Percentiles rank a stretch among this genome's conserved stretches.
phyloP scores from a whole-genome alignment of 2,797 vertebrate genomes.

The Mormyrus proboscirostris region DNA sequence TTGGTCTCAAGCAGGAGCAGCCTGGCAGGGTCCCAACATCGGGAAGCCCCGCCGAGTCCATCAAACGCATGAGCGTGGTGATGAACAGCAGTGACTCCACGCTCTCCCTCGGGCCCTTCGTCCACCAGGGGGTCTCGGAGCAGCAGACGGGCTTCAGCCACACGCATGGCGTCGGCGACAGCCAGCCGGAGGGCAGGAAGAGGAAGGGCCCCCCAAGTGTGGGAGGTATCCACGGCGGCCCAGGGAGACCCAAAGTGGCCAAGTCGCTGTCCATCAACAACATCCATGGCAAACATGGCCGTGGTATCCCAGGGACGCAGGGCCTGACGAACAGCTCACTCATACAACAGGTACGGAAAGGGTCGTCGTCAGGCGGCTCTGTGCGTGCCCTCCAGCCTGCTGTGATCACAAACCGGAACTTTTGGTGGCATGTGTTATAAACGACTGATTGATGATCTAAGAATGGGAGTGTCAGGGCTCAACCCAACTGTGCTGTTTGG shows the following conservation, averaged over 20 bases:
- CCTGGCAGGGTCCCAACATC: slow-evolving; percentile 73
- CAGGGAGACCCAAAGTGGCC: slow-evolving; percentile 81
- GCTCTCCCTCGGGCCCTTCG: slow-evolving; percentile 90
- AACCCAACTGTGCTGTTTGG: background rate
- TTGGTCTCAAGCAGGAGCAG: slow-evolving; percentile 80
- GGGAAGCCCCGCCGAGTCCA: slow-evolving; percentile 86
- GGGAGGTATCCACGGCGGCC: slow-evolving; percentile 52
- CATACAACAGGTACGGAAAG: slow-evolving; percentile 82
- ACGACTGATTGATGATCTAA: background rate
- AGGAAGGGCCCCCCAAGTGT: slow-evolving; percentile 83
- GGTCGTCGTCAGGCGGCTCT: background rate
- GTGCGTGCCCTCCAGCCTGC: background rate
- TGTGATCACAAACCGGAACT: background rate
- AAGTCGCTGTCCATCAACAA: slow-evolving; percentile 89
- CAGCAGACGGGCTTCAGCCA: slow-evolving; percentile 68
- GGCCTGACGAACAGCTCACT: slow-evolving; percentile 87
- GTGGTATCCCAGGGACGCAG: slow-evolving; percentile 77
- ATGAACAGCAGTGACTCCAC: slow-evolving; percentile 97
- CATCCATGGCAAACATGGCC: slow-evolving; percentile 85
- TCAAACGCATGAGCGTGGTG: slow-evolving; percentile 97
- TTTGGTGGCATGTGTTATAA: background rate
- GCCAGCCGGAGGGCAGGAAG: slow-evolving; percentile 85
- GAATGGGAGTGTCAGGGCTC: background rate
- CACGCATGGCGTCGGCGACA: slow-evolving; percentile 72
- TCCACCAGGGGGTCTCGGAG: slow-evolving; percentile 71